Evolutionary conservation across 2,888 invertebrate genomes (phyloP), one percentile per base, ranked within the genome.

Genomic region (Ctenicera cuprea): DNA sequence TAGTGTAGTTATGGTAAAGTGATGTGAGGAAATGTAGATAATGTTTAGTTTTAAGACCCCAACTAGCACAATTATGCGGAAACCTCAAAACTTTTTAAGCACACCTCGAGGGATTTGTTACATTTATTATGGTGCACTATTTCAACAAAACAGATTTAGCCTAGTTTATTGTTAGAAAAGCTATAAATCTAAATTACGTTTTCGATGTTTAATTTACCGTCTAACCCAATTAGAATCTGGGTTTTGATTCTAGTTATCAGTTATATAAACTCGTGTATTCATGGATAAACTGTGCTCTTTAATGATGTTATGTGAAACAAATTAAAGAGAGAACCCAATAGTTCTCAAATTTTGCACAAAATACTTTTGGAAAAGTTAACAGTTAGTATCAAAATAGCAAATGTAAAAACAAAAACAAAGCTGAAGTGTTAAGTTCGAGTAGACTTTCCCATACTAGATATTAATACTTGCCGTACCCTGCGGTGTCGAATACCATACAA

Each of bases 111-210:
- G 16, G 18, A 11, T 9, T 14, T 3, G 9, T 18, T 14, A 11
- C 18, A 4, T 45, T 37, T 37, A 41, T 70, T 26, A 26, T 62
- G 50, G 41, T 54, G 52, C 48, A 37, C 22, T 30, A 16, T 50
- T 59, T 69, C 68, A 74, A 65, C 65, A 66, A 26, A 26, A 59
- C 33, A 50, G 52, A 74, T 59, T 74, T 70, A 73, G 69, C 69
- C 73, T 68, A 45, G 38, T 68, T 63, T 69, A 69, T 59, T 59
- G 64, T 73, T 69, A 70, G 65, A 33, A 74, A 65, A 50, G 70
- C 76, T 71, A 74, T 76, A 76, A 72, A 76, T 76, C 74, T 70
- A 70, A 76, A 76, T 76, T 74, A 74, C 66, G 65, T 69, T 67
- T 70, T 61, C 57, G 65, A 72, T 70, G 76, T 62, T 72, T 76